Percentiles rank a stretch among this genome's conserved stretches.
Conservation (phyloP, 2,113 vertebrate species). For the Actenoides hombroni region DNA sequence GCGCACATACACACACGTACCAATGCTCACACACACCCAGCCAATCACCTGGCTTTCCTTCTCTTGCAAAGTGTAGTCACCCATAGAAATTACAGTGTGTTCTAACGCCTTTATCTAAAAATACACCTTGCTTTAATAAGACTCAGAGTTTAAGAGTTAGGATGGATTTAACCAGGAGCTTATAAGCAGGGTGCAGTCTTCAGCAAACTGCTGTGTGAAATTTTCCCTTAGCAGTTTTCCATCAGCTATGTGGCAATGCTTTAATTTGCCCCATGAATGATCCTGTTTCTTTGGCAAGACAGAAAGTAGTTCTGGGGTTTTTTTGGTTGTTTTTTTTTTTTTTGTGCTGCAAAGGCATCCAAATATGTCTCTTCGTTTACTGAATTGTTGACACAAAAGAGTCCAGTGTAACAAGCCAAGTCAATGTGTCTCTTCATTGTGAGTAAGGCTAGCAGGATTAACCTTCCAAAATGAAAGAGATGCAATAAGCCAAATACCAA, state of each 20-base stretch:
- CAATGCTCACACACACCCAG: neutral
- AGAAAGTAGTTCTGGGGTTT: neutral
- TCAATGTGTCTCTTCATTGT: neutral
- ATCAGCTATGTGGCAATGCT: neutral
- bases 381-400: neutral
- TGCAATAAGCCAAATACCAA: conserved; percentile 16
- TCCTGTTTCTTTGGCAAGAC: conserved; percentile 4
- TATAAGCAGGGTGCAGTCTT: neutral
- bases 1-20: neutral
- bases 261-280: neutral
- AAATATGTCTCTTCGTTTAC: neutral
- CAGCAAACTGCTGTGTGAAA: conserved; percentile 4
- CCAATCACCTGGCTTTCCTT: neutral
- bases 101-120: neutral
- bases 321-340: neutral
- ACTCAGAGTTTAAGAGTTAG: neutral
- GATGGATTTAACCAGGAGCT: neutral
- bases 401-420: neutral
- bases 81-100: neutral
- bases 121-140: conserved; percentile 5
- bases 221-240: neutral
- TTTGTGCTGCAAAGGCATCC: neutral
- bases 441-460: conserved; percentile 5
- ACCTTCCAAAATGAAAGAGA: conserved; percentile 24
- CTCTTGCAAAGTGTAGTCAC: neutral